Percentiles rank a stretch among this genome's conserved stretches.
Evolutionary conservation across 2,888 invertebrate species (phyloP).

Genomic region (Drosophila paranaensis): DNA sequence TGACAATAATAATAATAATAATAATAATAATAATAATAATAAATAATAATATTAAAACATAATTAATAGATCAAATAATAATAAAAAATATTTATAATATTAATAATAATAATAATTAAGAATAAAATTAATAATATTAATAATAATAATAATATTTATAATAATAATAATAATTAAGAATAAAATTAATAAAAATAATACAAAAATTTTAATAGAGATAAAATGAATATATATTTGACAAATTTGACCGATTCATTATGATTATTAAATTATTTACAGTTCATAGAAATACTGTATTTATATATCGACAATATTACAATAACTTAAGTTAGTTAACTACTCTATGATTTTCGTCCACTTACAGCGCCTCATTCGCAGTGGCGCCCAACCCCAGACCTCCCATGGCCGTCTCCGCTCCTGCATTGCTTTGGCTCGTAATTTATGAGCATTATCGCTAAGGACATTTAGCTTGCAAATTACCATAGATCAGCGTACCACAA

Average conservation of each 20-base stretch:
- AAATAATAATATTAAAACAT: neutral
- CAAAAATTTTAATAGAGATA: neutral
- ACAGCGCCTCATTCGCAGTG: neutral
- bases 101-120: too few species aligned
- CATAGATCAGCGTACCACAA: slow-evolving; percentile 60
- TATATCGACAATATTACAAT: neutral
- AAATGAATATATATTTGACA: neutral
- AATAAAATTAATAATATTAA: too few species aligned
- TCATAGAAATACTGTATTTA: neutral
- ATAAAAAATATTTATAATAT: too few species aligned
- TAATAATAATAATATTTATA: neutral
- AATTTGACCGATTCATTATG: too few species aligned
- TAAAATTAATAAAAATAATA: neutral
- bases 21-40: neutral
- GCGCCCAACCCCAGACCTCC: neutral
- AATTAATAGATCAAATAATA: neutral
- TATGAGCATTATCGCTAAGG: slow-evolving; percentile 64
- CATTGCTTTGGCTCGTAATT: slow-evolving; percentile 42
- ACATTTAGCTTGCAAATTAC: slow-evolving; percentile 70
- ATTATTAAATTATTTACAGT: neutral
- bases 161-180: neutral
- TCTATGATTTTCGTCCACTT: neutral
- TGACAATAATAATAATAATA: neutral
- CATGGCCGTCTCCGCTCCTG: slow-evolving; percentile 24
- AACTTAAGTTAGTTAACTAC: too few species aligned